Base-by-base conservation (phyloP, 1,140 invertebrate species). In the Cotesia vestalis region DNA sequence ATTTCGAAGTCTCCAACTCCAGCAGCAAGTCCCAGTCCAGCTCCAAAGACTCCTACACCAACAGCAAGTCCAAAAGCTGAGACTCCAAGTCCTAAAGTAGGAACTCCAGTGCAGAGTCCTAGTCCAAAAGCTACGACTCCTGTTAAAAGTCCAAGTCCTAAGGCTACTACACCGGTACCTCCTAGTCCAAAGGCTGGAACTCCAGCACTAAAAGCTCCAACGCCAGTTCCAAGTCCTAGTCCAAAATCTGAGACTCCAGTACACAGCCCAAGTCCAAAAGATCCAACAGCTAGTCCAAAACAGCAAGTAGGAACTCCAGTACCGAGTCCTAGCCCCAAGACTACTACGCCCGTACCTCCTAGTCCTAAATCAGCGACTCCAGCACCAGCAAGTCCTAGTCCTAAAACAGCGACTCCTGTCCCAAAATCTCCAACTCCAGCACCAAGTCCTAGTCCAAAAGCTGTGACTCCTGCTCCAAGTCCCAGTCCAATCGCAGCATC, bases 371-470 rank as follows among this genome's bases (percentile, higher is more conserved):
- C 11, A 9, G 4, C 5, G 11, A 46, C 40, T 46, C 6, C 5
- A 9, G 40, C 27, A 5, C 8, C 14, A 52, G 51, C 17, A 27
- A 36, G 38, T 34, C 46, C 27, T 36, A 63, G 57, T 68, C 40
- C 59, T 5, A 68, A 27, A 61, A 9, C 66, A 8, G n/a, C 6
- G 35, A 17, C 36, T 6, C 46, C 72, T 1, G 27, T 38, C 4
- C 9, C 38, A 46, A 46, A 46, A 46, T 3, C 40, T 9, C 6
- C 40, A 8, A 40, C 38, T 9, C 5, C 40, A 8, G 5, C 11
- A 46, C 40, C 40, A 46, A 73, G 67, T 17, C 72, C 72, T 12
- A 51, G 20, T 20, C 72, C 64, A n/a, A n/a, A n/a, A 38, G 52
- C 52, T 0, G 52, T n/a, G 0, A 57, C n/a, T 12, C 17, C 53